A percentile compares a stretch with the other conserved stretches of the same genome.
Conservation (phyloP, 2,113 vertebrate species). For the Clarias macrocephalus region DNA sequence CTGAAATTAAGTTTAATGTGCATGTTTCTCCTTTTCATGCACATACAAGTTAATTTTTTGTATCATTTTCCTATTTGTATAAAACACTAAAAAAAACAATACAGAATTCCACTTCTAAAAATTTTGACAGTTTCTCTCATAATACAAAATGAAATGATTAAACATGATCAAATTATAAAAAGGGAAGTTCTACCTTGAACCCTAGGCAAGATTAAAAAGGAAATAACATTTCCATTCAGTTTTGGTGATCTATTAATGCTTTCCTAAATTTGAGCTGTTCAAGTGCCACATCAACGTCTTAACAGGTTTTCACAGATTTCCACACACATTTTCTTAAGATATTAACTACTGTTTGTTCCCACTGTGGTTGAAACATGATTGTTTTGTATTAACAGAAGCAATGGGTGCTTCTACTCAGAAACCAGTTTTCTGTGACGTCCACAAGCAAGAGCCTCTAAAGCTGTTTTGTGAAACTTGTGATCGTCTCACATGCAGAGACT, state of each 20-base stretch:
- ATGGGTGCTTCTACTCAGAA: slow-evolving; percentile 86
- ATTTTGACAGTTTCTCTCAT: neutral
- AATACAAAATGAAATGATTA: neutral
- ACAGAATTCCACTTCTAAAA: neutral
- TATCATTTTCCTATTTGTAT: neutral
- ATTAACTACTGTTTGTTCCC: neutral
- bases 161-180: neutral
- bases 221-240: neutral
- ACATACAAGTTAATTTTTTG: neutral
- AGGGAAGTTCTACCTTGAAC: neutral
- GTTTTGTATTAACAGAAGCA: slow-evolving; percentile 73
- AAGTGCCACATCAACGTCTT: neutral
- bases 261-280: neutral
- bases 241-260: neutral
- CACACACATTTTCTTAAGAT: neutral
- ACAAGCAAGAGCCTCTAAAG: slow-evolving; percentile 96
- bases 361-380: neutral
- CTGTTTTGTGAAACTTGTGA: slow-evolving; percentile 98
- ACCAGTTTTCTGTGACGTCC: slow-evolving; percentile 93
- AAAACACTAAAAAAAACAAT: neutral
- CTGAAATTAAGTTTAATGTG: too few species aligned
- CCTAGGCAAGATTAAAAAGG: neutral
- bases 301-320: neutral
- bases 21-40: neutral
- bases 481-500: slow-evolving; percentile 93